These are phyloP conservation scores for Rhimphoctona megacephalus DNA, from an alignment of 2,888 invertebrate genomes.

Conservation along the genomic window DNA sequence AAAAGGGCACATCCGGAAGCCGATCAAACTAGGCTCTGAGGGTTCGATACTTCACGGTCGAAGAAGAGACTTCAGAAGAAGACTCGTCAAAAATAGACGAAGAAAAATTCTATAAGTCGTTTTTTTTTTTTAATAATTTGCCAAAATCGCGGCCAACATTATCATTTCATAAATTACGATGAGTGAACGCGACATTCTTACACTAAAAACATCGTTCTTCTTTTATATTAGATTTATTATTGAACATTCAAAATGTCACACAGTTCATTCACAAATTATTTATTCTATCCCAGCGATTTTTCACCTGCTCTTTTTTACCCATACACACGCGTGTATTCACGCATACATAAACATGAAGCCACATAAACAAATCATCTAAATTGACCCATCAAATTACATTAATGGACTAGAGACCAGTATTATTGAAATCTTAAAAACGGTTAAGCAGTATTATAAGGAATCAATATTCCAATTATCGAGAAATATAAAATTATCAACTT, in stretches of 20 bases:
- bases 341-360: background rate
- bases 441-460: conserved; percentile 71
- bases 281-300: conserved; percentile 59
- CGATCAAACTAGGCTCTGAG: conserved; percentile 67
- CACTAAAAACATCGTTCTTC: conserved; percentile 29
- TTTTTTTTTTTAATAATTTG: conserved; percentile 21
- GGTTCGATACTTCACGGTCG: conserved; percentile 71
- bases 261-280: conserved; percentile 60
- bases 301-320: conserved; percentile 4
- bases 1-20: conserved; percentile 71
- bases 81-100: conserved; percentile 75
- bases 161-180: conserved; percentile 41
- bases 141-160: conserved; percentile 56
- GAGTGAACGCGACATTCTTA: conserved; percentile 56
- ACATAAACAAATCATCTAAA: conserved; percentile 36
- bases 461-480: conserved; percentile 48
- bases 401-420: conserved; percentile 81
- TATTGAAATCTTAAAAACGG: conserved; percentile 73
- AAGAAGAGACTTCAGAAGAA: conserved; percentile 72
- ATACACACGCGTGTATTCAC: background rate
- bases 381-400: conserved; percentile 61
- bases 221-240: conserved; percentile 10
- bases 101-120: conserved; percentile 67
- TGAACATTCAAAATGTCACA: conserved; percentile 34
- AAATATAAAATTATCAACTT: conserved; percentile 36